These are phyloP conservation scores for Tenrec ecaudatus DNA, from an alignment of 2,113 vertebrate species.

Conservation along the genomic window DNA sequence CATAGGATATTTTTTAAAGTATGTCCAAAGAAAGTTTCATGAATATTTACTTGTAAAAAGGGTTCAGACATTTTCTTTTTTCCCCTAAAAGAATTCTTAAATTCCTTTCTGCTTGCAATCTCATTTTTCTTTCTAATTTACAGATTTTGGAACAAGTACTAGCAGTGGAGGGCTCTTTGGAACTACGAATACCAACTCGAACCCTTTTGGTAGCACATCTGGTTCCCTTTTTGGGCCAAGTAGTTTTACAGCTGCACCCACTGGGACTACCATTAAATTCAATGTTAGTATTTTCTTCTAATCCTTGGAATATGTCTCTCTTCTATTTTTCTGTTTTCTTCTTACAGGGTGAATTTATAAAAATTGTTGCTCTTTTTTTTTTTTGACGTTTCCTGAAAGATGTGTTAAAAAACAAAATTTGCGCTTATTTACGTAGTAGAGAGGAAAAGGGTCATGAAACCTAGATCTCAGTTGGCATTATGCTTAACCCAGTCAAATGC, in stretches of 20 bases:
- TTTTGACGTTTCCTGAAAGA: slow-evolving; percentile 41
- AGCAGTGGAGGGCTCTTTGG: slow-evolving; percentile 96
- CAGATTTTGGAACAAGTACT: slow-evolving; percentile 96
- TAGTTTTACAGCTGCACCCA: slow-evolving; percentile 92
- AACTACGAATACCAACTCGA: slow-evolving; percentile 94
- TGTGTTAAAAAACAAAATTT: slow-evolving; percentile 29
- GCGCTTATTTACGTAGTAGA: slow-evolving; percentile 1
- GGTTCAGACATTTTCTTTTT: slow-evolving; percentile 40
- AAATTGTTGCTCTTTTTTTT: slow-evolving; percentile 36
- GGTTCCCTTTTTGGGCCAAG: slow-evolving; percentile 94
- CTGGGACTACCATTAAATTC: slow-evolving; percentile 96
- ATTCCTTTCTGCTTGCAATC: slow-evolving; percentile 35
- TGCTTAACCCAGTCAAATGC: background rate
- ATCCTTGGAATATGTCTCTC: slow-evolving; percentile 26
- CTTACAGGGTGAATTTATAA: slow-evolving; percentile 1
- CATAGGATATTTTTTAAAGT: slow-evolving; percentile 1
- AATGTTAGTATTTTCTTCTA: slow-evolving; percentile 90
- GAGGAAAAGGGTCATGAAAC: background rate
- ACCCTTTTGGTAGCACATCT: slow-evolving; percentile 94
- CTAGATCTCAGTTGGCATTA: slow-evolving; percentile 38
- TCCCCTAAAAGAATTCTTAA: slow-evolving; percentile 22
- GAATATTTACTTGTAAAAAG: slow-evolving; percentile 1
- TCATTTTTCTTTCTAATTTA: slow-evolving; percentile 39
- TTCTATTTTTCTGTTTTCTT: background rate
- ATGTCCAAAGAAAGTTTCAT: background rate